Conservation (phyloP, 2,888 invertebrate genomes). For the Geophilus truncorum region DNA sequence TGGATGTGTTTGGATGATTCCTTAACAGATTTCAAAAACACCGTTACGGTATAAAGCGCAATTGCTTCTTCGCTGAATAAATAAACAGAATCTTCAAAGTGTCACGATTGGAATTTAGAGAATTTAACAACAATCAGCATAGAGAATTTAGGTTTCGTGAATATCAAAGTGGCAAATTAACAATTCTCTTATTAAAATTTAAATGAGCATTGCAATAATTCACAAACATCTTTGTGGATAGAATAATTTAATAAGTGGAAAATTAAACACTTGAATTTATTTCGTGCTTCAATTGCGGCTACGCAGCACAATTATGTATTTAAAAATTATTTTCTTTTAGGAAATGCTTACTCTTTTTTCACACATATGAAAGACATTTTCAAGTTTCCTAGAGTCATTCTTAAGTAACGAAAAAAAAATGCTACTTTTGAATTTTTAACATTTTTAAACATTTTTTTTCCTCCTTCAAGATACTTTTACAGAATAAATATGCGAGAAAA, state of each 20-base stretch:
- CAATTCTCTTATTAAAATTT: conserved; percentile 6
- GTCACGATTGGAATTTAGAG: background rate
- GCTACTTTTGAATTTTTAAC: background rate
- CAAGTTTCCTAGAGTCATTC: no score
- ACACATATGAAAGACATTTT: no score
- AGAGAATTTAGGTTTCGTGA: background rate
- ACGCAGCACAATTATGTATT: no score
- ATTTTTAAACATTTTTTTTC: background rate
- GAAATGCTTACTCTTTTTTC: no score
- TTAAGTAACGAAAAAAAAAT: no score
- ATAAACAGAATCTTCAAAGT: background rate
- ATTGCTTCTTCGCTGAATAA: background rate
- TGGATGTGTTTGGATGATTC: background rate
- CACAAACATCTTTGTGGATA: background rate
- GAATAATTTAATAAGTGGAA: background rate
- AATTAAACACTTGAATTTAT: background rate
- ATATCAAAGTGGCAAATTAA: conserved; percentile 1
- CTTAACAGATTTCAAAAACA: background rate
- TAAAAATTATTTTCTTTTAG: no score
- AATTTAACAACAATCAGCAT: background rate
- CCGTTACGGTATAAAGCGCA: background rate
- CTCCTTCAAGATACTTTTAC: background rate
- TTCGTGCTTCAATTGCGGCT: no score
- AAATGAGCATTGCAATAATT: background rate
- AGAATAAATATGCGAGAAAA: background rate